A percentile compares a stretch with the other conserved stretches of the same genome.
Evolutionary conservation across 2,888 invertebrate genomes (phyloP).

Genomic region (Lasioglossum malachurum): DNA sequence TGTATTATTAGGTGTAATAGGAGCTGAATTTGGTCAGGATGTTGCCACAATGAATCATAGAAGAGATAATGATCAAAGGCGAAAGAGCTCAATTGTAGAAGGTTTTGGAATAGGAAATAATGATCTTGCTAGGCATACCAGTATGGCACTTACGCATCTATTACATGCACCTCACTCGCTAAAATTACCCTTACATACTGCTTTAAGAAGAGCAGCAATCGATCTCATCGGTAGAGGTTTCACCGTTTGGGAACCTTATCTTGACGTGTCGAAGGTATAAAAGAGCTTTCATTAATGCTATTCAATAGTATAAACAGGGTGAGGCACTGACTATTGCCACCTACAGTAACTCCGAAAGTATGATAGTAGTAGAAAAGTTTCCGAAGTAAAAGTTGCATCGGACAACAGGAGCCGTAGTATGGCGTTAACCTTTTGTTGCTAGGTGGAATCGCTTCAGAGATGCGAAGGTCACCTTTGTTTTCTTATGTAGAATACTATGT

Average conservation of each 20-base stretch:
- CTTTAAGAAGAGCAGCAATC: slow-evolving; percentile 97
- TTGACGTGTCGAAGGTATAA: slow-evolving; percentile 94
- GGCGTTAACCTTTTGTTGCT: too few relatives aligned
- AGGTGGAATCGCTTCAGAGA: too few relatives aligned
- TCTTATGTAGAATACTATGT: too few relatives aligned
- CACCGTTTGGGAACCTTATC: slow-evolving; percentile 99
- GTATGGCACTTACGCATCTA: slow-evolving; percentile 97
- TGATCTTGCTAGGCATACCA: slow-evolving; percentile 95
- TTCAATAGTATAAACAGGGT: background rate
- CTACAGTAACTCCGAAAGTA: too few relatives aligned
- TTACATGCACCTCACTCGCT: slow-evolving; percentile 94
- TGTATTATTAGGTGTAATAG: slow-evolving; percentile 97
- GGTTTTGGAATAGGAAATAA: slow-evolving; percentile 95
- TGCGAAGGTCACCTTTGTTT: too few relatives aligned
- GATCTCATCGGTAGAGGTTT: slow-evolving; percentile 99
- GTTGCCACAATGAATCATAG: slow-evolving; percentile 90
- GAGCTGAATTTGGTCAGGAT: slow-evolving; percentile 99
- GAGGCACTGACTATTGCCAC: too few relatives aligned
- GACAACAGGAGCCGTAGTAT: too few relatives aligned
- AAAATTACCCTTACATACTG: slow-evolving; percentile 95
- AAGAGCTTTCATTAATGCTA: background rate
- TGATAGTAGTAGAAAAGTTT: too few relatives aligned
- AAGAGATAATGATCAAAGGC: slow-evolving; percentile 87
- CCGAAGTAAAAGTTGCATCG: too few relatives aligned
- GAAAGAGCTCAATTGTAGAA: slow-evolving; percentile 95